Conservation (phyloP, 53 echinoderm and acorn worm species). For the Apostichopus leukothele region DNA sequence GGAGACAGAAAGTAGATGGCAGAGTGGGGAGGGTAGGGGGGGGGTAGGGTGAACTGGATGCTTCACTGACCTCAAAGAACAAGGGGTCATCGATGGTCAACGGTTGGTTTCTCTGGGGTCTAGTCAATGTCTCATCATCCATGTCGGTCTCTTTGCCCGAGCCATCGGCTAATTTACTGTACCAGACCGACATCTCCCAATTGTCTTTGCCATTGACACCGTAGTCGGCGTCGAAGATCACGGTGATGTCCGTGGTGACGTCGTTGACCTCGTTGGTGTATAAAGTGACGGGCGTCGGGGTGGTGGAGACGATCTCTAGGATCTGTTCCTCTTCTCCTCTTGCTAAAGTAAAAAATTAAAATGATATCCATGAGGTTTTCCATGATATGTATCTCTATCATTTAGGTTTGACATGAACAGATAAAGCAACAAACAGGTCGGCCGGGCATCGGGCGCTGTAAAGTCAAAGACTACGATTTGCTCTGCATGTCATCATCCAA, state of each 20-base stretch:
- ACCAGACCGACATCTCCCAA: slow-evolving; percentile 36
- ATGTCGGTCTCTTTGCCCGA: slow-evolving; percentile 23
- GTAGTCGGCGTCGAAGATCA: slow-evolving; percentile 13
- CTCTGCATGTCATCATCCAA: too few species aligned
- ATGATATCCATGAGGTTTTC: too few species aligned
- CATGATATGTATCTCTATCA: too few species aligned
- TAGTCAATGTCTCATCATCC: not conserved
- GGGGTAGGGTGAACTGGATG: too few species aligned
- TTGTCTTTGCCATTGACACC: slow-evolving; percentile 36
- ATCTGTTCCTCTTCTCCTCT: slow-evolving; percentile 21
- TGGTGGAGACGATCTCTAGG: slow-evolving; percentile 33
- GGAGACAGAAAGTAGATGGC: too few species aligned
- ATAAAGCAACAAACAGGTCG: too few species aligned
- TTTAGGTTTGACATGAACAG: too few species aligned
- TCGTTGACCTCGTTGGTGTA: slow-evolving; percentile 36
- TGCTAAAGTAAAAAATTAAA: not conserved
- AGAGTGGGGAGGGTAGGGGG: too few species aligned
- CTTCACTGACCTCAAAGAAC: slow-evolving; percentile 24
- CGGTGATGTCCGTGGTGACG: slow-evolving; percentile 23
- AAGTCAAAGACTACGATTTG: too few species aligned
- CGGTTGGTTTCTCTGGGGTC: slow-evolving; percentile 33
- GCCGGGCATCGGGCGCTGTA: too few species aligned
- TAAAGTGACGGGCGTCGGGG: slow-evolving; percentile 21
- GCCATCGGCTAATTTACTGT: slow-evolving; percentile 7
- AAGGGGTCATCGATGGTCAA: slow-evolving; percentile 32